Evolutionary conservation across 2,888 invertebrate species (phyloP), one percentile per base, ranked within the genome.

Genomic region (Lampropteryx suffumata): DNA sequence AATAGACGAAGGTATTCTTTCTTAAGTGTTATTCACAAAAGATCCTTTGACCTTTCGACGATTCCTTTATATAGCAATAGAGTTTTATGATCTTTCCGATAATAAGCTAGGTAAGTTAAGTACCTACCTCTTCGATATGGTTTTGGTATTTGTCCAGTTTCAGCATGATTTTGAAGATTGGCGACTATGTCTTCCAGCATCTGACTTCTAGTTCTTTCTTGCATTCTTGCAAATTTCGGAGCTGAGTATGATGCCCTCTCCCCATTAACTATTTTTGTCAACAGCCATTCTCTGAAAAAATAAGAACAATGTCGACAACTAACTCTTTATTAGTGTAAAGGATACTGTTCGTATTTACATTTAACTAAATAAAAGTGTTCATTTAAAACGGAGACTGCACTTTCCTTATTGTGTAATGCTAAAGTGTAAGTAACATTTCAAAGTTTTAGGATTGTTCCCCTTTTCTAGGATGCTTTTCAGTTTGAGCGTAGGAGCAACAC

Each of bases 111-210:
- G 5, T 21, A n/a, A n/a, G n/a, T n/a, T n/a, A n/a, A n/a, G n/a
- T n/a, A 45, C 10, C 12, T 73, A 93, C 95, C 95, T 91, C 94
- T 93, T 83, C 97, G 92, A 79, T 98, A 98, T 14, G 98, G 97
- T 86, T 98, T 98, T 7, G 98, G 98, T 82, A 98, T 98, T 86
- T 98, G 97, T 53, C 98, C 98, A 33, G 98, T 98, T 86, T 98
- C 97, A 0, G 97, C 97, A 73, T 98, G 97, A 84, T 98, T 98
- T 64, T 97, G 96, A 65, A 98, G 85, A 86, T 98, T 98, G 61
- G 97, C 97, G 6, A 98, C 97, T 54, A 98, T 95, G 73, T 98
- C 98, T 82, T 98, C 97, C 27, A 98, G 91, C 97, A 98, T 97
- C 83, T 98, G 98, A 56, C 96, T 96, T 27, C 98, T 92, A 0